Evolutionary conservation across 2,888 invertebrate species (phyloP).

Genomic region (Microctonus hyperodae): DNA sequence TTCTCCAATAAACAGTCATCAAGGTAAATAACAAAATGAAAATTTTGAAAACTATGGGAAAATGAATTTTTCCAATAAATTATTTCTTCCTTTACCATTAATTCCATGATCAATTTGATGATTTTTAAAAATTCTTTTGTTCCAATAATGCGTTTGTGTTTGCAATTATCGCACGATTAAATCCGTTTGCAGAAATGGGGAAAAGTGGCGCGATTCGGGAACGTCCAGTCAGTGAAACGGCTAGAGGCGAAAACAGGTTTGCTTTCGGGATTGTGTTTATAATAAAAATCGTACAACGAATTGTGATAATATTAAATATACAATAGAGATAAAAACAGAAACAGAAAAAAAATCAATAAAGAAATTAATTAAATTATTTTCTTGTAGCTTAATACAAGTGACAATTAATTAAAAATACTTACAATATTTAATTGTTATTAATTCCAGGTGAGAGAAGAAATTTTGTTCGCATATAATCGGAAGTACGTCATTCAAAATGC

Average conservation of each 20-base stretch:
- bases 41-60: neutral
- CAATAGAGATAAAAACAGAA: slow-evolving; percentile 28
- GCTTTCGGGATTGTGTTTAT: slow-evolving; percentile 50
- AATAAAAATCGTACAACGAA: slow-evolving; percentile 47
- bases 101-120: neutral
- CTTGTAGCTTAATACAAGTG: neutral
- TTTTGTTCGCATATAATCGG: neutral
- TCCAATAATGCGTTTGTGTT: neutral
- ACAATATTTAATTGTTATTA: slow-evolving; percentile 33
- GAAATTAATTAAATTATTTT: neutral
- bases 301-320: slow-evolving; percentile 33
- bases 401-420: neutral
- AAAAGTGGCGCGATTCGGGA: slow-evolving; percentile 51
- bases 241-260: slow-evolving; percentile 51
- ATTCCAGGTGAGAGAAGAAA: slow-evolving; percentile 29
- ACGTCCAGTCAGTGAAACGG: slow-evolving; percentile 51
- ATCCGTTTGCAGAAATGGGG: slow-evolving; percentile 50
- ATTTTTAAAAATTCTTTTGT: neutral
- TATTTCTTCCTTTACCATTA: neutral
- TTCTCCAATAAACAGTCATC: slow-evolving; percentile 52
- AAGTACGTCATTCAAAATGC: slow-evolving; percentile 10
- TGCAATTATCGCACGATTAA: slow-evolving; percentile 6
- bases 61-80: neutral
- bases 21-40: slow-evolving; percentile 51
- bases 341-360: neutral